Base-by-base conservation (phyloP, 2,888 invertebrate genomes). In the Actias luna region DNA sequence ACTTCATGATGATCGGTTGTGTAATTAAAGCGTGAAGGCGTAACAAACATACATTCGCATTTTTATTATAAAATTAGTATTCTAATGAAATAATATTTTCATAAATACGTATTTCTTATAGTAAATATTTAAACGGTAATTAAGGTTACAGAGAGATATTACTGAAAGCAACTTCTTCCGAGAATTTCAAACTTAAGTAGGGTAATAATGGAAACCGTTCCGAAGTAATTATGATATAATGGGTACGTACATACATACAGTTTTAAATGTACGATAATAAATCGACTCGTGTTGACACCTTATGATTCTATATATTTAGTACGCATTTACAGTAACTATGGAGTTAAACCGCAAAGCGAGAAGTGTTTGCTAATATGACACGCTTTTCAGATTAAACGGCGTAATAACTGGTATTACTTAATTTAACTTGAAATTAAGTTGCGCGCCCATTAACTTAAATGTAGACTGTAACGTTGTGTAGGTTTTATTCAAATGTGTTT, bases 371-470 rank as follows among this genome's bases (percentile, higher is more conserved):
- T 50, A 50, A 50, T 50, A 50, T 22, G 46, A 50, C 46, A 50
- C 46, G 46, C 46, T 50, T 50, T 50, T 50, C 42, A 50, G 25
- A 50, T 50, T 50, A 50, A 22, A 25, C 46, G 2, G 12, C 25
- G 46, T 50, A 50, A 50, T 50, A 50, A 50, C 46, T 50, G 46
- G 46, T 50, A 50, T 50, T 50, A 50, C 46, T 50, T 50, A 50
- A 50, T 50, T 50, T 50, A 50, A 50, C 46, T 50, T 25, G 25
- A 12, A 50, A 50, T 50, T 50, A 50, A 50, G 46, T 50, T 50
- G 46, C 25, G 25, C 16, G 25, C 22, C 8, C 22, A 25, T 50
- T 50, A 50, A 50, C 46, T 50, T 50, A 25, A 50, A 50, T 12
- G 16, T 50, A 22, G 25, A 25, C 12, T 50, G 12, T 12, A 50